phyloP scores from a whole-genome alignment of 2,797 vertebrate genomes.

The Discoglossus pictus region DNA sequence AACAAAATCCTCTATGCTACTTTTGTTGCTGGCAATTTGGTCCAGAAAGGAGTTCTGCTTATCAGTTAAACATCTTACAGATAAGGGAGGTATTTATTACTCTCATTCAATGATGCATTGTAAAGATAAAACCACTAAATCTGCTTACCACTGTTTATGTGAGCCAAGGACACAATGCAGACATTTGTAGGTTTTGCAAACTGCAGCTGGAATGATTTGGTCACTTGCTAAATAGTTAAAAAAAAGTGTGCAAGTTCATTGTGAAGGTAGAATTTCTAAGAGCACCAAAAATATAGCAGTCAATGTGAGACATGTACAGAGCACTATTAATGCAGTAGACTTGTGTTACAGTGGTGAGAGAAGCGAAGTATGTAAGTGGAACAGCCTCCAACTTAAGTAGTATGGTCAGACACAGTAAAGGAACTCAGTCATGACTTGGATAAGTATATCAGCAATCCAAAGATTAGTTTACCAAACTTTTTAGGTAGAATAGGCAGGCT shows the following conservation, averaged over 20 bases:
- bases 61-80: constrained; percentile 40
- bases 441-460: too few species aligned
- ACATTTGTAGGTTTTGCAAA: not conserved
- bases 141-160: constrained; percentile 23
- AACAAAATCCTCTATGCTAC: not conserved
- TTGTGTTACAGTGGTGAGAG: too few species aligned
- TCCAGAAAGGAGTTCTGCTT: constrained; percentile 19
- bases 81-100: constrained; percentile 48
- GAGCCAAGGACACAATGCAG: constrained; percentile 35
- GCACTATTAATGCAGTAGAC: too few species aligned
- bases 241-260: constrained; percentile 29
- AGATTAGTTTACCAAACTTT: too few species aligned
- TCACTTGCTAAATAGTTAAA: not conserved
- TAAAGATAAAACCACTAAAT: constrained; percentile 36
- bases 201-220: not conserved
- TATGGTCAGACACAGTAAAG: too few species aligned
- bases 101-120: constrained; percentile 31
- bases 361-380: too few species aligned
- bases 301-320: too few species aligned
- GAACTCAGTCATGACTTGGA: too few species aligned
- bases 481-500: too few species aligned
- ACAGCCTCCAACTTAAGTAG: too few species aligned
- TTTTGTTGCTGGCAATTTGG: constrained; percentile 29
- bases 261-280: constrained; percentile 24
- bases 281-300: too few species aligned